Evolutionary conservation across 2,113 vertebrate species (phyloP), one percentile per base, ranked within the genome.

Genomic region (Gymnocephalus cernua): DNA sequence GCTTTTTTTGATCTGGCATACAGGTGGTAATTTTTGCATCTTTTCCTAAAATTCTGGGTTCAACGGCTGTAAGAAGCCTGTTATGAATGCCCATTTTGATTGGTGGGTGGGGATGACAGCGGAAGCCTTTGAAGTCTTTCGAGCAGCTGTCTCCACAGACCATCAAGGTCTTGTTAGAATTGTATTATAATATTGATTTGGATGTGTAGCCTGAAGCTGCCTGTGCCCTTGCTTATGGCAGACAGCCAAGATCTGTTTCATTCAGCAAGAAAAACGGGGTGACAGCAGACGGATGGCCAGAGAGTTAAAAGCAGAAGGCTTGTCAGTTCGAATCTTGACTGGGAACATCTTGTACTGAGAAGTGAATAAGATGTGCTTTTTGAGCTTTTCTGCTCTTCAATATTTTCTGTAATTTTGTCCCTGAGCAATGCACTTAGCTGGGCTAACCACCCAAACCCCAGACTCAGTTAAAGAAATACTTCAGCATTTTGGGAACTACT

Each of bases 161-260:
- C 84, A 84, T 87, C 80, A 72, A 70, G 63, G 62, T 72, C 90
- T 84, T 80, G 86, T 91, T 90, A 80, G 79, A 72, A 78, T 76
- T 38, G 23, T 83, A 80, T 82, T 73, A 69, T 85, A 80, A 57
- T 62, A 90, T 81, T 86, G 88, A 86, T 85, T 79, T 13, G 67
- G 77, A 82, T 79, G 70, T 69, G 66, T 8, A 66, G 82, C 68
- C 76, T 0, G 2, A 47, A 54, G 75, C 61, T 63, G 65, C 14
- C 74, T 47, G 32, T 74, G 75, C 70, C 77, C 81, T 66, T 63
- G 66, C 71, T 73, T 25, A 41, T 86, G 80, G 85, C 78, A 71
- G 78, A 51, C 23, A 21, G 27, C 82, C 71, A 54, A 45, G 59
- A 58, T 65, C 59, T 51, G 38, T 68, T 64, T 72, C 65, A 35